These are phyloP conservation scores for Isoperla grammatica DNA, from an alignment of 2,888 invertebrate genomes.

Conservation along the genomic window DNA sequence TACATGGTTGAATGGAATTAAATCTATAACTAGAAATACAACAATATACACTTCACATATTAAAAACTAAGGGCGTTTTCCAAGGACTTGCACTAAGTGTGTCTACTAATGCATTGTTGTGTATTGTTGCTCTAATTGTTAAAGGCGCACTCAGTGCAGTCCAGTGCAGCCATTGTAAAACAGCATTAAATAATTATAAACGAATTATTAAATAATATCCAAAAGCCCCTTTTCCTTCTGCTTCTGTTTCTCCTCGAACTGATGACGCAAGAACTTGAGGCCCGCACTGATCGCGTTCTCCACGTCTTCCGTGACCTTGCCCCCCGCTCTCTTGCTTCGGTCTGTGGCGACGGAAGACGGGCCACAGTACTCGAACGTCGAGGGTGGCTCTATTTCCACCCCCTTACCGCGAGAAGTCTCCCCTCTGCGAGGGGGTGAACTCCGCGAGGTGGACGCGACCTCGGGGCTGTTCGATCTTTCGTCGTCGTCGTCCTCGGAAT, in stretches of 20 bases:
- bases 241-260: constrained; percentile 47
- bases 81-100: too few species aligned
- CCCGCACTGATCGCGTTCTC: constrained; percentile 53
- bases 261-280: constrained; percentile 48
- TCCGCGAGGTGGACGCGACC: too few species aligned
- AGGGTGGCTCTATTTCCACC: constrained; percentile 59
- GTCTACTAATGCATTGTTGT: too few species aligned
- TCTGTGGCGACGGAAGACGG: constrained; percentile 39
- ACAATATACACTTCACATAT: too few species aligned
- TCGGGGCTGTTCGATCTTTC: too few species aligned
- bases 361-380: constrained; percentile 59
- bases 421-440: not conserved
- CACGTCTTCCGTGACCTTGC: constrained; percentile 37
- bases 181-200: too few species aligned
- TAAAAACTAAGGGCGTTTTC: too few species aligned
- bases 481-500: not conserved
- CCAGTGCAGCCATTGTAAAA: too few species aligned
- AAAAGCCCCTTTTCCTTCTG: constrained; percentile 40
- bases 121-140: too few species aligned
- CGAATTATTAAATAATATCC: constrained; percentile 31
- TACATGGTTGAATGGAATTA: too few species aligned
- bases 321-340: not conserved
- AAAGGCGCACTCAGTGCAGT: too few species aligned
- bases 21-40: too few species aligned
- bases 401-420: constrained; percentile 37